Conservation (phyloP, 2,797 vertebrate genomes). For the Cynopterus sphinx region DNA sequence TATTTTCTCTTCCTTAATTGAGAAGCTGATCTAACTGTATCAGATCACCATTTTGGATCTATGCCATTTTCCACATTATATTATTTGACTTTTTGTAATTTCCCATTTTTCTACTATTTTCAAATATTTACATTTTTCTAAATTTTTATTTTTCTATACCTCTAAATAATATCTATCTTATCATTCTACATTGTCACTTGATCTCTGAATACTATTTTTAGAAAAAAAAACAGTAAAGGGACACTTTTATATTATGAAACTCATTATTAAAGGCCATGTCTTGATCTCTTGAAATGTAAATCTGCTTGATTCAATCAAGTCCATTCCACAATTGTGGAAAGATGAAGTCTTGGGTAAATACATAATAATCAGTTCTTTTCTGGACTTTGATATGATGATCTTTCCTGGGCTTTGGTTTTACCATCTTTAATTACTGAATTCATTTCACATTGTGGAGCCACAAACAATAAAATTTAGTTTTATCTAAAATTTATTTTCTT, state of each 20-base stretch:
- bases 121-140: background rate
- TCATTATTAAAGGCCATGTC: background rate
- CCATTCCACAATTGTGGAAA: background rate
- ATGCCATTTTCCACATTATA: background rate
- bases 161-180: background rate
- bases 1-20: background rate
- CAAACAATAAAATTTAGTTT: background rate
- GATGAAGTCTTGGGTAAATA: background rate
- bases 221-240: background rate
- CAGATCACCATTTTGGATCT: background rate
- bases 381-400: background rate
- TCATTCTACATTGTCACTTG: background rate
- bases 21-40: background rate
- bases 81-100: background rate
- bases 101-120: background rate
- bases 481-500: background rate
- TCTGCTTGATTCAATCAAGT: background rate
- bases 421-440: background rate
- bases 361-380: background rate
- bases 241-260: background rate
- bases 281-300: background rate
- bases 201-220: background rate
- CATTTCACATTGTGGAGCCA: background rate
- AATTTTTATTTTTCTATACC: background rate
- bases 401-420: background rate